phyloP scores from a whole-genome alignment of 2,113 vertebrate genomes.

The Chloropsis hardwickii region DNA sequence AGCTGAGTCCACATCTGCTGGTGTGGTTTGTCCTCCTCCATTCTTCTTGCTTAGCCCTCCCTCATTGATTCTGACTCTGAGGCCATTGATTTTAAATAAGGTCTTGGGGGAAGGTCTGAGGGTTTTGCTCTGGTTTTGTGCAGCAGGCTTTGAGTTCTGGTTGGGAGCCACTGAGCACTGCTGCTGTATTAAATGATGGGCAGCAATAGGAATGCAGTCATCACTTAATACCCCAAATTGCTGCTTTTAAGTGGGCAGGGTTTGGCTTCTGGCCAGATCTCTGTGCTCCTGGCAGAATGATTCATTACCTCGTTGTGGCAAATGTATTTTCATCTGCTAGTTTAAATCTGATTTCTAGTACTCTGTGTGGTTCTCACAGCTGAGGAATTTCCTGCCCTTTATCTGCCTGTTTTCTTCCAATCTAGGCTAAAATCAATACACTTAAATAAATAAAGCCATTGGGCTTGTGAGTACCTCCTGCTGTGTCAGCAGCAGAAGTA shows the following conservation, averaged over 20 bases:
- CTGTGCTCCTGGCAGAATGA: slow-evolving; percentile 16
- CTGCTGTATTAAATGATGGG: slow-evolving; percentile 25
- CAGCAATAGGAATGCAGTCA: background rate
- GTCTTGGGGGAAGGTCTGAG: slow-evolving; percentile 16
- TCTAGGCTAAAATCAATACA: slow-evolving; percentile 58
- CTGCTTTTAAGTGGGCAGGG: slow-evolving; percentile 26
- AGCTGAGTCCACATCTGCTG: background rate
- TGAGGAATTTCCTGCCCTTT: slow-evolving; percentile 65
- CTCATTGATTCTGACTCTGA: slow-evolving; percentile 2
- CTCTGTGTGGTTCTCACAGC: slow-evolving; percentile 41
- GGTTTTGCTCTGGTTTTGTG: background rate
- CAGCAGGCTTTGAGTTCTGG: background rate
- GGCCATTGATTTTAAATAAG: slow-evolving; percentile 41
- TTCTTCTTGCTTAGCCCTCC: background rate
- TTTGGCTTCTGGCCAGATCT: slow-evolving; percentile 42
- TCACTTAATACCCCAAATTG: slow-evolving; percentile 4
- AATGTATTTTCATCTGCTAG: slow-evolving; percentile 62
- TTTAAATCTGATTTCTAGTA: slow-evolving; percentile 57
- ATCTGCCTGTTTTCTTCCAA: slow-evolving; percentile 43
- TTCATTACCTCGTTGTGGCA: slow-evolving; percentile 60
- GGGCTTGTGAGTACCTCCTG: slow-evolving; percentile 8
- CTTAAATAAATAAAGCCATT: slow-evolving; percentile 65
- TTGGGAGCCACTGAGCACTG: background rate
- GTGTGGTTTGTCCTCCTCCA: background rate
- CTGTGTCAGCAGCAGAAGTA: slow-evolving; percentile 19